These are phyloP conservation scores for Gallinago undulata DNA, from an alignment of 2,113 vertebrate genomes.

Conservation along the genomic window DNA sequence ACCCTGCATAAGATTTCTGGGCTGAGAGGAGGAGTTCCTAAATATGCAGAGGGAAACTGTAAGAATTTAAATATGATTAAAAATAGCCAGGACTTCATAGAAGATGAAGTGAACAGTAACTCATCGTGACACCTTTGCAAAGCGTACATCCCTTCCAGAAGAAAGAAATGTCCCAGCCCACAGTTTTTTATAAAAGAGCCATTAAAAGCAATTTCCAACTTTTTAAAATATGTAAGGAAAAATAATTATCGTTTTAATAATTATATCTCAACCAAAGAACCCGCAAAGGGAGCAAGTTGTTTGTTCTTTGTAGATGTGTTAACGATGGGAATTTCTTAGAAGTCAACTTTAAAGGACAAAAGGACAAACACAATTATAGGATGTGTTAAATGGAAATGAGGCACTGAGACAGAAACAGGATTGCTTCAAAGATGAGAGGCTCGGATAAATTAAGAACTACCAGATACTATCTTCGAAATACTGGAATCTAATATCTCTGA, in stretches of 20 bases:
- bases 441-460: slow-evolving; percentile 5
- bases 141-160: background rate
- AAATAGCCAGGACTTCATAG: background rate
- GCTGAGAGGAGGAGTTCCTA: background rate
- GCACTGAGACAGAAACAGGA: background rate
- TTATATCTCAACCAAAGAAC: background rate
- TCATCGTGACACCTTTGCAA: background rate
- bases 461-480: slow-evolving; percentile 16
- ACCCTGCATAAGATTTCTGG: background rate
- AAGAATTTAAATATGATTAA: background rate
- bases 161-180: background rate
- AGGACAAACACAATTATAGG: slow-evolving; percentile 33
- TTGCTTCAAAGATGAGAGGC: slow-evolving; percentile 35
- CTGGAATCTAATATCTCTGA: background rate
- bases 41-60: background rate
- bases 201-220: background rate
- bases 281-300: background rate
- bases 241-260: slow-evolving; percentile 6
- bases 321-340: slow-evolving; percentile 35
- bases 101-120: background rate
- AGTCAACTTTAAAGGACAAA: slow-evolving; percentile 39
- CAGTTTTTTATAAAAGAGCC: background rate
- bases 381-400: slow-evolving; percentile 57
- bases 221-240: background rate
- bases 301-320: slow-evolving; percentile 34